Base-by-base conservation (phyloP, 1,140 invertebrate species). In the Zaprionus inermis region DNA sequence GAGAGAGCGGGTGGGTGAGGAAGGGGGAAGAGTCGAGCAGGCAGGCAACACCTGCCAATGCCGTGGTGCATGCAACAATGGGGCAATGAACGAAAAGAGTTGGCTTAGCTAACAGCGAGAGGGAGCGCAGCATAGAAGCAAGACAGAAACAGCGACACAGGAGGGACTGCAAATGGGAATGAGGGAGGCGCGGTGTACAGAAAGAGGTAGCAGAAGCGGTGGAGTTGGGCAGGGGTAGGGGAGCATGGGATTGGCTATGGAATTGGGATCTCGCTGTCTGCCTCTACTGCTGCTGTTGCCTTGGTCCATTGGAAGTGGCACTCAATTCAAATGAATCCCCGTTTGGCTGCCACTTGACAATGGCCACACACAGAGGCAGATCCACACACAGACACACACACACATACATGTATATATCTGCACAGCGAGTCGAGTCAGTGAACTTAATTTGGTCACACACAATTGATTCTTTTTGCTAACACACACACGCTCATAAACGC, bases 391-490 rank as follows among this genome's bases (percentile, higher is more conserved):
- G 24, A 44, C 20, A 18, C 24, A 7, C 41, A 32, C 38, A 46
- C 16, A 38, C 14, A 24, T 5, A 20, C 18, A 52, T 16, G 7
- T 10, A 28, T 20, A 44, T 22, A 28, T 10, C 7, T 30, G 16
- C 52, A 46, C 12, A 38, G 10, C 12, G 69, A 56, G 76, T 55
- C 52, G 72, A 81, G 82, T 81, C 81, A 81, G 78, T 86, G 82
- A 86, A 86, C 82, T 86, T 86, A 86, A 86, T 86, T 86, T 86
- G 82, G 82, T 86, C 82, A 86, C 82, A 86, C 82, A 86, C 82
- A 86, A 86, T 86, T 86, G 82, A 86, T 86, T 86, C 82, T 86
- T 86, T 83, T 86, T 86, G 86, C 79, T 54, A 71, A 75, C 84
- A 72, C 72, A 63, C 76, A 69, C 58, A 63, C 72, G 49, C 57